A percentile compares a stretch with the other conserved stretches of the same genome.
phyloP scores from a whole-genome alignment of 2,113 vertebrate species.

The Nestor notabilis region DNA sequence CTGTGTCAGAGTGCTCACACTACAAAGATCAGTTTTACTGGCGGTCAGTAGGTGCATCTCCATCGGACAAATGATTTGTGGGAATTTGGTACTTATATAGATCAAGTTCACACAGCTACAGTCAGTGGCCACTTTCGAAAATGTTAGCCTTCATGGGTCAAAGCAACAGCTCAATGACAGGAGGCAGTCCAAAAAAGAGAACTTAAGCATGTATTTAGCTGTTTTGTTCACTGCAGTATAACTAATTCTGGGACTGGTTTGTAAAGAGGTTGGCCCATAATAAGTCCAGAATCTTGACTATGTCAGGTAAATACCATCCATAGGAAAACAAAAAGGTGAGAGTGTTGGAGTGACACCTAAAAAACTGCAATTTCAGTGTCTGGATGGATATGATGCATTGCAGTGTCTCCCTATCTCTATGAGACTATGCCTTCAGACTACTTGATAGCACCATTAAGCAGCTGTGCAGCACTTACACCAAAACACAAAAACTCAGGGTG shows the following conservation, averaged over 20 bases:
- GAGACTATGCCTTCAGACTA: slow-evolving; percentile 49
- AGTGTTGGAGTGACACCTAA: not conserved
- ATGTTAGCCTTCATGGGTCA: fast-evolving
- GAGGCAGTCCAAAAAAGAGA: not conserved
- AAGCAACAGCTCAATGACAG: not conserved
- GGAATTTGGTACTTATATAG: not conserved
- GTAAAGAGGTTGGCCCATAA: not conserved
- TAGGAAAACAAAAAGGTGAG: not conserved
- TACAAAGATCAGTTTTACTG: not conserved
- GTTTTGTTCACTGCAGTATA: not conserved
- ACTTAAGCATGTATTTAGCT: not conserved
- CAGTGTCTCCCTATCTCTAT: slow-evolving; percentile 11
- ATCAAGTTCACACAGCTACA: not conserved
- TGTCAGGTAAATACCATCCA: not conserved
- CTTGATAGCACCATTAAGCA: slow-evolving; percentile 53
- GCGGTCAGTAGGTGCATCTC: not conserved
- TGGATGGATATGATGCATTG: not conserved
- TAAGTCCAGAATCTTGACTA: fast-evolving
- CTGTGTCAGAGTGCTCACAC: not conserved
- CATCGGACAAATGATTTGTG: not conserved
- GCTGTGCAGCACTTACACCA: slow-evolving; percentile 25
- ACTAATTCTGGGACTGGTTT: not conserved
- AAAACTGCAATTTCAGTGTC: not conserved
- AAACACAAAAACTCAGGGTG: slow-evolving; percentile 23
- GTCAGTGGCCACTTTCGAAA: not conserved